A percentile compares a stretch with the other conserved stretches of the same genome.
phyloP scores from a whole-genome alignment of 2,113 vertebrate species.

The Chionodraco myersi region DNA sequence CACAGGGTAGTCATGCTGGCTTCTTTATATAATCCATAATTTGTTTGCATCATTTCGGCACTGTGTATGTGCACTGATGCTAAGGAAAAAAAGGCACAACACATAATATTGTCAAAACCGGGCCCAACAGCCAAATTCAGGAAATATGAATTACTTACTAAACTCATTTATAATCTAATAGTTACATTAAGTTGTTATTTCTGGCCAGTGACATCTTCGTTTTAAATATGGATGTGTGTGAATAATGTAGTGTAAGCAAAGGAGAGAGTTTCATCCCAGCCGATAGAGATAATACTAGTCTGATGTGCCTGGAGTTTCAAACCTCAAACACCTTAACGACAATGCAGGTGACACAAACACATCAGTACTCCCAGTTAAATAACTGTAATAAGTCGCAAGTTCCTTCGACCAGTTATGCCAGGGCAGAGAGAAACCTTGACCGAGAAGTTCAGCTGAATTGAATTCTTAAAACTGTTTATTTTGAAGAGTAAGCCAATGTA shows the following conservation, averaged over 20 bases:
- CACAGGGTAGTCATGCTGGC: background rate
- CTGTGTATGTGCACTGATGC: too few relatives aligned
- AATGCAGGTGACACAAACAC: background rate
- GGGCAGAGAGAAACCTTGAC: background rate
- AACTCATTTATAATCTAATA: background rate
- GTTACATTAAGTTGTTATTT: background rate
- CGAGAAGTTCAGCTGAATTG: background rate
- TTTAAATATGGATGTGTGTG: background rate
- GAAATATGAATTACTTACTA: background rate
- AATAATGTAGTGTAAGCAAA: background rate
- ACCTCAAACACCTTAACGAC: background rate
- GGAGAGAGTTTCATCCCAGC: background rate
- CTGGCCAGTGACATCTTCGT: background rate
- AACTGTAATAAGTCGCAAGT: background rate
- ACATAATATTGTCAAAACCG: background rate
- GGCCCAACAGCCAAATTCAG: background rate
- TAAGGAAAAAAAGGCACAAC: background rate
- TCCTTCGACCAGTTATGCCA: background rate
- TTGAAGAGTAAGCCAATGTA: background rate
- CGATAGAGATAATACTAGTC: background rate
- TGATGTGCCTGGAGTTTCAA: background rate
- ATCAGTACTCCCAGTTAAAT: background rate
- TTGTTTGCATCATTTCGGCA: too few relatives aligned
- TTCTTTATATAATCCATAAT: background rate
- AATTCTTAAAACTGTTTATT: background rate